Evolutionary conservation across 1,140 invertebrate genomes (phyloP).

Genomic region (Plodia interpunctella): DNA sequence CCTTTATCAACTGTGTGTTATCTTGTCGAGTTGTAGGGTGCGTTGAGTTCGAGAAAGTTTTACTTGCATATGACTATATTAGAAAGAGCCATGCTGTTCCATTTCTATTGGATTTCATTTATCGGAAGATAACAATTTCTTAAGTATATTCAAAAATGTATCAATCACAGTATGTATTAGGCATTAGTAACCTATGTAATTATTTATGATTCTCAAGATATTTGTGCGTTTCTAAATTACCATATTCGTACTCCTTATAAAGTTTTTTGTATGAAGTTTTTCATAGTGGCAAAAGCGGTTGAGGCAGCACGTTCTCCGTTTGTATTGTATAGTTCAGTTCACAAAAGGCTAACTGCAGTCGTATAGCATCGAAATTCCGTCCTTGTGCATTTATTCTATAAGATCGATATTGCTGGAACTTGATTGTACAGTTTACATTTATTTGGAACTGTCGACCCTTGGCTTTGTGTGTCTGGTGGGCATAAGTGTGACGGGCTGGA

Average conservation of each 20-base stretch:
- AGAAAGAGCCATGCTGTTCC: too few species aligned
- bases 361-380: conserved; percentile 32
- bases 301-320: conserved; percentile 63
- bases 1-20: conserved; percentile 42
- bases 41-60: conserved; percentile 27
- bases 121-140: too few species aligned
- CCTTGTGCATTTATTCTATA: conserved; percentile 35
- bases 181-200: conserved; percentile 6
- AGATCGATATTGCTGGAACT: conserved; percentile 42
- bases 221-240: neutral
- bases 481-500: conserved; percentile 68
- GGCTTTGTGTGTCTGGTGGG: conserved; percentile 67
- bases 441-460: conserved; percentile 40
- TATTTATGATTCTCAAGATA: too few species aligned
- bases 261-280: conserved; percentile 45
- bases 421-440: conserved; percentile 33
- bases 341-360: conserved; percentile 40
- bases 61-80: neutral
- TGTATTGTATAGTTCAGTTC: conserved; percentile 40
- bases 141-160: too few species aligned
- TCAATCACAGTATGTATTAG: too few species aligned
- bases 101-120: too few species aligned
- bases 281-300: conserved; percentile 68
- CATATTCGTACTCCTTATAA: conserved; percentile 7
- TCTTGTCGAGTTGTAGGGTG: conserved; percentile 22